A percentile compares a stretch with the other conserved stretches of the same genome.
These are phyloP conservation scores for Drosophila paramelanica DNA, from an alignment of 2,888 invertebrate genomes.

Conservation along the genomic window DNA sequence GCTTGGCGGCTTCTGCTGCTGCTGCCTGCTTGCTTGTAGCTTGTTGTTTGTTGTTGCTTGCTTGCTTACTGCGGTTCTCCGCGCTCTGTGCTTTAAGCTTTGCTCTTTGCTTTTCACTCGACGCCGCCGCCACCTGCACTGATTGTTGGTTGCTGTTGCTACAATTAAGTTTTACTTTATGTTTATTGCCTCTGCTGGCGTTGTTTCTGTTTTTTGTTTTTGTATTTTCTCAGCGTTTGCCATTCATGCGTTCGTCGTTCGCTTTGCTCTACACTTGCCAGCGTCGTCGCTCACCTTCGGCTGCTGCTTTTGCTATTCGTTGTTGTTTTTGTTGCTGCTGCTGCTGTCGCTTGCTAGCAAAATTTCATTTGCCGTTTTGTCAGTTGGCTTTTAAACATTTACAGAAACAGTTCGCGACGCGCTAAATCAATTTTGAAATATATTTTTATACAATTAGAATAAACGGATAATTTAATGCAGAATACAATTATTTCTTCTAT, in stretches of 20 bases:
- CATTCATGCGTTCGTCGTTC: conserved; percentile 61
- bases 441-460: conserved; percentile 5
- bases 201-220: conserved; percentile 25
- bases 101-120: conserved; percentile 42
- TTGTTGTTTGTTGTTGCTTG: conserved; percentile 33
- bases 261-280: conserved; percentile 62
- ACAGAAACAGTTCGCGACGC: conserved; percentile 81
- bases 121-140: conserved; percentile 41
- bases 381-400: conserved; percentile 84
- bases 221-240: conserved; percentile 52
- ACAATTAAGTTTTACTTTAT: conserved; percentile 78
- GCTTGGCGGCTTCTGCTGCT: conserved; percentile 74
- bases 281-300: conserved; percentile 65
- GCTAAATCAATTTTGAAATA: conserved; percentile 47
- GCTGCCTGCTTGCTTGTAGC: conserved; percentile 28
- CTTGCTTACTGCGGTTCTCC: conserved; percentile 24
- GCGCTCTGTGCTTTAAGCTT: conserved; percentile 56
- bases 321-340: conserved; percentile 18
- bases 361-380: conserved; percentile 72
- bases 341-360: conserved; percentile 52
- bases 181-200: conserved; percentile 58
- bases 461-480: conserved; percentile 28
- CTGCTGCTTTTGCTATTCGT: conserved; percentile 25
- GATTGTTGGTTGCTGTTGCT: conserved; percentile 53
- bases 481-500: conserved; percentile 41